Conservation (phyloP, 2,888 invertebrate species). For the Falcaria lacertinaria region DNA sequence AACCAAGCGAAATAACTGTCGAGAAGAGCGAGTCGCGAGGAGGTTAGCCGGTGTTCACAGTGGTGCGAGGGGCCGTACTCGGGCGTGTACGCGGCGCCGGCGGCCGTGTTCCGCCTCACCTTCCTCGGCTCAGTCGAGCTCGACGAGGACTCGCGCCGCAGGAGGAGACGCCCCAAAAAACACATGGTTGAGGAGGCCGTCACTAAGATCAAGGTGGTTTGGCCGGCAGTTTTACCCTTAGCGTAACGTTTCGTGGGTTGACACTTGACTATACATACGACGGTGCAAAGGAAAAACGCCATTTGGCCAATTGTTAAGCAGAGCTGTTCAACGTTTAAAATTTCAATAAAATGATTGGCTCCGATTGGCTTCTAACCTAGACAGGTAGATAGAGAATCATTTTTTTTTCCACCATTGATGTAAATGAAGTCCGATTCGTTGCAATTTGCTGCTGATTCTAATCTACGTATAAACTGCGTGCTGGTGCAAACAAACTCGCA, state of each 20-base stretch:
- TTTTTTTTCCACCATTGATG: no score
- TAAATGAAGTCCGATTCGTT: no score
- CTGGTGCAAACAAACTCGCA: no score
- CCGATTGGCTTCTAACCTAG: no score
- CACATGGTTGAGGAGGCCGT: constrained; percentile 93
- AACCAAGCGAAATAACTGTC: neutral
- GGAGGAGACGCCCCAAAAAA: constrained; percentile 90
- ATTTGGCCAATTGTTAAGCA: no score
- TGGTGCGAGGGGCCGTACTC: constrained; percentile 71
- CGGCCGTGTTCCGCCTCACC: constrained; percentile 88
- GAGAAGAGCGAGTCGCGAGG: constrained; percentile 31
- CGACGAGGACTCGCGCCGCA: constrained; percentile 87
- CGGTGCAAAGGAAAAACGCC: no score
- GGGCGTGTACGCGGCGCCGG: constrained; percentile 79
- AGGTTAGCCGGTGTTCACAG: constrained; percentile 67
- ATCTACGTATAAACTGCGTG: no score
- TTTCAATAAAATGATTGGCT: no score
- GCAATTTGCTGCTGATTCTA: no score
- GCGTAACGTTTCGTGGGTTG: neutral
- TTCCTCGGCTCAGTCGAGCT: constrained; percentile 93
- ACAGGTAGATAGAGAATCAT: no score
- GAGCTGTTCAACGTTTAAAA: no score
- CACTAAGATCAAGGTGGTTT: constrained; percentile 90
- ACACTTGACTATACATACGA: no score
- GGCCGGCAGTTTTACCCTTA: constrained; percentile 33